A percentile compares a stretch with the other conserved stretches of the same genome.
These are phyloP conservation scores for Luperina nickerlii DNA, from an alignment of 2,888 invertebrate species.

Conservation along the genomic window DNA sequence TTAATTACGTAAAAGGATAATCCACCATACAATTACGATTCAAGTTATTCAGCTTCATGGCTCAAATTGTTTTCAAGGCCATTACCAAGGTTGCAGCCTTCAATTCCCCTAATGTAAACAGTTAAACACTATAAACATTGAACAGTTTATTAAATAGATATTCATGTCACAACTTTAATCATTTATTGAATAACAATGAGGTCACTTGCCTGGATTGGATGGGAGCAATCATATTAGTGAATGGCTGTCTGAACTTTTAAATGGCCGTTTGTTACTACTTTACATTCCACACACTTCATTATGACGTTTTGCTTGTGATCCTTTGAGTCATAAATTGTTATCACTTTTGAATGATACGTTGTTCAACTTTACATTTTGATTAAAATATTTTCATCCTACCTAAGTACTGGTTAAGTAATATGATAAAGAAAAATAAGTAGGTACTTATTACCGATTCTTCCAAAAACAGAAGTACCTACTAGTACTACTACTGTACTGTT, in stretches of 20 bases:
- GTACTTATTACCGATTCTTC: background rate
- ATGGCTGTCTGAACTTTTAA: conserved; percentile 46
- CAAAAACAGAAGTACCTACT: background rate
- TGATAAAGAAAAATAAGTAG: background rate
- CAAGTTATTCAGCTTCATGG: conserved; percentile 31
- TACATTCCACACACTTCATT: conserved; percentile 39
- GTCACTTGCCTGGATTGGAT: conserved; percentile 53
- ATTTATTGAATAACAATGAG: conserved; percentile 66
- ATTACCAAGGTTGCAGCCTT: conserved; percentile 62
- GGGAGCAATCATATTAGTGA: conserved; percentile 52
- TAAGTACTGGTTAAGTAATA: background rate
- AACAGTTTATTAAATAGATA: conserved; percentile 49
- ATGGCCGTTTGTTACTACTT: conserved; percentile 45
- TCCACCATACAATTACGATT: conserved; percentile 44
- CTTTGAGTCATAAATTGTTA: conserved; percentile 12
- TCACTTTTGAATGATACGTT: background rate
- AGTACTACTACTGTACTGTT: too few relatives aligned
- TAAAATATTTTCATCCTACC: background rate
- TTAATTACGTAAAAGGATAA: conserved; percentile 41
- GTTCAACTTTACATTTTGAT: background rate
- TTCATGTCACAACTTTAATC: conserved; percentile 66
- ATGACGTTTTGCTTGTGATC: conserved; percentile 7
- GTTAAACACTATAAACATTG: conserved; percentile 37
- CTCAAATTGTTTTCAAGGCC: conserved; percentile 58
- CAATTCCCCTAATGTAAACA: conserved; percentile 43